A percentile compares a stretch with the other conserved stretches of the same genome.
Evolutionary conservation across 1,140 invertebrate genomes (phyloP).

Genomic region (Sminthurinus signatus): DNA sequence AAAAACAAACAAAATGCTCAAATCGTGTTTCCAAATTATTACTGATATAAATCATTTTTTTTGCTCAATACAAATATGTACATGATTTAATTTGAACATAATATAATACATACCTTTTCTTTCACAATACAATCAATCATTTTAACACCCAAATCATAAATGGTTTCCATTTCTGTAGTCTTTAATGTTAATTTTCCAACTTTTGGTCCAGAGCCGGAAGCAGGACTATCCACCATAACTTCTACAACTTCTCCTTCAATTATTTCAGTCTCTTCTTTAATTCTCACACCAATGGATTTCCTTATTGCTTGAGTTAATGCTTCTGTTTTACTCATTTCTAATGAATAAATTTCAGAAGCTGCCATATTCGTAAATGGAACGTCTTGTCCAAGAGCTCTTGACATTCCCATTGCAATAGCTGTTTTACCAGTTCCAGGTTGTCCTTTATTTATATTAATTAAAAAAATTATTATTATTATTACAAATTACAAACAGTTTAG

Average conservation of each 20-base stretch:
- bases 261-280: conserved; percentile 97
- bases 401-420: conserved; percentile 93
- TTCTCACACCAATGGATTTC: conserved; percentile 95
- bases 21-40: conserved; percentile 13
- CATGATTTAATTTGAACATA: not conserved
- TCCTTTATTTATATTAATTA: too few relatives aligned
- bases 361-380: conserved; percentile 98
- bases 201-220: conserved; percentile 82
- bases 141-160: conserved; percentile 97
- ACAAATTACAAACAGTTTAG: too few relatives aligned
- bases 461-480: too few relatives aligned
- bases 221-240: conserved; percentile 90
- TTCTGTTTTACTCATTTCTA: conserved; percentile 99
- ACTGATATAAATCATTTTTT: too few relatives aligned
- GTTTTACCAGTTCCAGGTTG: conserved; percentile 98
- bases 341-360: conserved; percentile 95
- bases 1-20: conserved; percentile 46
- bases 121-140: conserved; percentile 97
- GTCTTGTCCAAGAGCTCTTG: conserved; percentile 86
- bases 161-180: conserved; percentile 99
- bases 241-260: conserved; percentile 99
- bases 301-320: conserved; percentile 94
- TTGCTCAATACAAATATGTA: too few relatives aligned
- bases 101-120: conserved; percentile 65
- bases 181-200: conserved; percentile 91